Percentiles rank a stretch among this genome's conserved stretches.
These are phyloP conservation scores for Pithys albifrons DNA, from an alignment of 2,113 vertebrate species.

Conservation along the genomic window DNA sequence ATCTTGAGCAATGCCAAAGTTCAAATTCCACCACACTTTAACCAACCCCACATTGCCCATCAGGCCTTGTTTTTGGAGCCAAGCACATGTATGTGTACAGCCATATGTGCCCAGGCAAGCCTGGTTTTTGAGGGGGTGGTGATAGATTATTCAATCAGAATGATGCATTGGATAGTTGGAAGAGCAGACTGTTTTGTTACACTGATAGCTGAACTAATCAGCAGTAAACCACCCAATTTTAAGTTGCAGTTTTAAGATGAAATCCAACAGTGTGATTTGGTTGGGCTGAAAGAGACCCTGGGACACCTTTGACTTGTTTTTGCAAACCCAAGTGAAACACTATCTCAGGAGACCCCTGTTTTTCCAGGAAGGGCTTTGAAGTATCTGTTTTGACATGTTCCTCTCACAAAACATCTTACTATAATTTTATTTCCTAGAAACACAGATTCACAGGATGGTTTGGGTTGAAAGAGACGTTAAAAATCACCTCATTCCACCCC, in stretches of 20 bases:
- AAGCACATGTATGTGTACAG: fast-evolving
- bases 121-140: background rate
- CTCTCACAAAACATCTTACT: background rate
- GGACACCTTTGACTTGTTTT: background rate
- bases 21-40: background rate
- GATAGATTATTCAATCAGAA: background rate
- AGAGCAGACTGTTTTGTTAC: background rate
- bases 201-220: background rate
- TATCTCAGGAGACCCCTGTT: background rate
- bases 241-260: background rate
- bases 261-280: background rate
- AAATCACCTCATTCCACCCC: no score
- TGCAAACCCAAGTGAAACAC: background rate
- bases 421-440: background rate
- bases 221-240: background rate
- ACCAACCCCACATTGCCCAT: fast-evolving
- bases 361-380: background rate
- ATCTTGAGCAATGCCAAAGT: background rate
- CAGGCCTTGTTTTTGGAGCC: background rate
- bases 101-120: background rate
- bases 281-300: background rate
- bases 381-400: background rate
- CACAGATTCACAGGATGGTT: background rate
- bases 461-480: background rate
- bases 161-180: fast-evolving